phyloP scores from a whole-genome alignment of 2,888 invertebrate species.

The Epinotia nisella region DNA sequence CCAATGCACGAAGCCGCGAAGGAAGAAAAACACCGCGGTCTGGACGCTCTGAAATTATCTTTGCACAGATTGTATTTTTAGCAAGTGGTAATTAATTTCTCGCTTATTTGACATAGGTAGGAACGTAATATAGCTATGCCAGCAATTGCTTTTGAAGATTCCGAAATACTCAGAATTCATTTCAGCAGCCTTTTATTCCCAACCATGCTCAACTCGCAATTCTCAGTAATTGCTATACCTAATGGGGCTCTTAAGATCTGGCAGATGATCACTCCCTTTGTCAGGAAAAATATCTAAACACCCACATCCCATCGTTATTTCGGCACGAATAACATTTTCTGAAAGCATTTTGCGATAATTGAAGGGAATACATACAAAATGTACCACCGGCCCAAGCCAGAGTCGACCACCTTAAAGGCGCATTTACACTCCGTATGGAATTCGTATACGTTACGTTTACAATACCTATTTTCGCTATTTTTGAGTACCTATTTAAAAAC shows the following conservation, averaged over 20 bases:
- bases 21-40: not conserved
- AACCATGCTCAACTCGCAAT: not conserved
- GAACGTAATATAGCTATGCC: not conserved
- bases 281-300: constrained; percentile 1
- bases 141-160: not conserved
- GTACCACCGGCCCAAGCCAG: too few relatives aligned
- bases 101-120: not conserved
- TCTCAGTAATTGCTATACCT: constrained; percentile 4
- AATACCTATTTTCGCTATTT: not conserved
- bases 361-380: not conserved
- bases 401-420: too few relatives aligned
- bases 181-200: not conserved
- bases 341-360: constrained; percentile 12
- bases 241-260: constrained; percentile 4
- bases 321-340: not conserved
- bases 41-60: not conserved
- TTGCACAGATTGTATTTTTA: not conserved
- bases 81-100: not conserved
- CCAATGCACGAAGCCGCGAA: too few relatives aligned
- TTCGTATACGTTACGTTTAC: not conserved
- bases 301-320: not conserved
- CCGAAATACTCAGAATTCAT: not conserved
- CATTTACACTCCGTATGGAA: too few relatives aligned
- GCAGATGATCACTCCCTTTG: constrained; percentile 4
- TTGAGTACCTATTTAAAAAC: too few relatives aligned